phyloP scores from a whole-genome alignment of 2,797 vertebrate species.

The Phalloptychus januarius region DNA sequence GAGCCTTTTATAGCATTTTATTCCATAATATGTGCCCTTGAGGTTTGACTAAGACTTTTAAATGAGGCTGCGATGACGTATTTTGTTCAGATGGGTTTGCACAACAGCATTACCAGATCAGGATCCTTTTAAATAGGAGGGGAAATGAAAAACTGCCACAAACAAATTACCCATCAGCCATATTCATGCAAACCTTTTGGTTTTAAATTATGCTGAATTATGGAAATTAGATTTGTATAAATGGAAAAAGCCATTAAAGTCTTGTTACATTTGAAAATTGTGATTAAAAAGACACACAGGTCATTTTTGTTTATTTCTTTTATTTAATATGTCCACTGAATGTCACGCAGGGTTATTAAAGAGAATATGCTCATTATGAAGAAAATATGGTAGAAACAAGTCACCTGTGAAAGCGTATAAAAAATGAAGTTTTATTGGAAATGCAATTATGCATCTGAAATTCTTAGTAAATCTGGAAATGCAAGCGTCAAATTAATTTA shows the following conservation, averaged over 20 bases:
- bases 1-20: not conserved
- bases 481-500: no score
- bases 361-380: not conserved
- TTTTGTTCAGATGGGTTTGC: not conserved
- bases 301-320: not conserved
- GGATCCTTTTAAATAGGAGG: not conserved
- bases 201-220: not conserved
- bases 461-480: no score
- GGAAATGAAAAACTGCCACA: not conserved
- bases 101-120: not conserved
- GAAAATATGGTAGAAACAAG: not conserved
- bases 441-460: no score
- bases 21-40: not conserved
- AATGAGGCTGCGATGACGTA: not conserved
- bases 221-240: not conserved
- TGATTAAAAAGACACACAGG: not conserved
- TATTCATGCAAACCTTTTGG: slow-evolving; percentile 1
- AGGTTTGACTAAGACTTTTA: not conserved
- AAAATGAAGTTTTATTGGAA: not conserved
- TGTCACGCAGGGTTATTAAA: not conserved
- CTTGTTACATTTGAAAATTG: not conserved
- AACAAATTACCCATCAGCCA: not conserved
- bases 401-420: not conserved
- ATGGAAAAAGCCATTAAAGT: slow-evolving; percentile 1
- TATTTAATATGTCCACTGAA: not conserved